Conservation (phyloP, 2,113 vertebrate genomes). For the Macrotus californicus region DNA sequence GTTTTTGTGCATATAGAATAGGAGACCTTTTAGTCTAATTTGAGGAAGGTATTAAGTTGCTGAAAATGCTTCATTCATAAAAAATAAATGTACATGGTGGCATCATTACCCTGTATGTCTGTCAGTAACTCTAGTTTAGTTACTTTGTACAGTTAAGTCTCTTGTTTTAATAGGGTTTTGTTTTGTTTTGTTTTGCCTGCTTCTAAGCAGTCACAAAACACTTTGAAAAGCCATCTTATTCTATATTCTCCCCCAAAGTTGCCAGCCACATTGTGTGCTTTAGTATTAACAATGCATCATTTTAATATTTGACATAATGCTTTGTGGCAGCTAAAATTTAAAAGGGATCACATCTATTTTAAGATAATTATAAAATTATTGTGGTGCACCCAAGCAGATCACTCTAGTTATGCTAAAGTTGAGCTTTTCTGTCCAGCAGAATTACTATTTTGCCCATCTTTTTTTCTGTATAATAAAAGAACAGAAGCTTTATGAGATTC, state of each 20-base stretch:
- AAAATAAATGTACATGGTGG: not conserved
- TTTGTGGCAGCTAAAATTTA: constrained; percentile 54
- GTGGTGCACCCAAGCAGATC: constrained; percentile 46
- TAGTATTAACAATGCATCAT: not conserved
- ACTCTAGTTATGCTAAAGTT: constrained; percentile 35
- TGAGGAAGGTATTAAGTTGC: constrained; percentile 36
- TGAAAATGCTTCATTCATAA: not conserved
- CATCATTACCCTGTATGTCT: not conserved
- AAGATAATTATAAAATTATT: constrained; percentile 65
- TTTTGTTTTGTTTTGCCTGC: not conserved
- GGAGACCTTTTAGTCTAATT: not conserved
- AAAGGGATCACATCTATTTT: constrained; percentile 67
- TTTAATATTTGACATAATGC: constrained; percentile 52
- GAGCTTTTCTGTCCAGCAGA: constrained; percentile 57
- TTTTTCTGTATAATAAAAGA: constrained; percentile 43
- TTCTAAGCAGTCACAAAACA: not conserved
- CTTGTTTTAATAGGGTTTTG: not conserved
- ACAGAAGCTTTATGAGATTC: not conserved
- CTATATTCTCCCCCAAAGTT: not conserved
- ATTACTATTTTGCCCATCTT: constrained; percentile 47
- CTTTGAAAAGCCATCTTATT: not conserved
- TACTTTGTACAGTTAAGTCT: not conserved
- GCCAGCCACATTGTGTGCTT: not conserved
- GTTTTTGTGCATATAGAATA: not conserved
- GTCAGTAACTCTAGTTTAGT: not conserved